Evolutionary conservation across 2,888 invertebrate genomes (phyloP), one percentile per base, ranked within the genome.

Genomic region (Sipha maydis): DNA sequence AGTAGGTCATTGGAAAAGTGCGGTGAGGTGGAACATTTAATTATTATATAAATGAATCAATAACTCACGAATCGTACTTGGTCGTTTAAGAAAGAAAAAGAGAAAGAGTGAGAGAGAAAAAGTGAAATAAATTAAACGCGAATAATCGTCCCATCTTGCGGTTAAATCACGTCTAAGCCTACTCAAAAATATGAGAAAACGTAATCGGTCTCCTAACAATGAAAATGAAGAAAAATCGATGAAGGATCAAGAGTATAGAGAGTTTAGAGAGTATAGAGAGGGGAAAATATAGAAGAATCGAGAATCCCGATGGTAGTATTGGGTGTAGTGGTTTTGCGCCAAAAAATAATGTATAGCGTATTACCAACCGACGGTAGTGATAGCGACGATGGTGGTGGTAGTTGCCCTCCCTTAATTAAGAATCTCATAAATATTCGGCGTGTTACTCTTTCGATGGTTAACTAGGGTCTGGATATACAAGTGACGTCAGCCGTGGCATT

Each of bases 401-500:
- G 69, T n/a, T 8, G 0, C 8, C 11, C 11, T n/a, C 69, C 28
- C 69, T 69, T 11, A 7, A 8, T 21, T 7, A 41, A 31, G 48
- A 7, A 69, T 25, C 82, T 48, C 71, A 71, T 83, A 71, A 48
- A 83, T 83, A 83, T 71, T 71, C 48, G 25, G 48, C 17, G 48
- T 31, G 71, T 48, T 71, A 83, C 83, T 41, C 80, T 67, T 19
- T 80, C 34, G 25, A 71, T 25, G 48, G 54, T 25, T 71, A 54
- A 71, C 25, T 25, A n/a, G 28, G 38, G 38, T 67, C 28, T 67
- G 67, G n/a, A 41, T 38, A n/a, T 38, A 17, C 41, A 11, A 21
- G 28, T 84, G 84, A 84, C 84, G 84, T 84, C 84, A 84, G 61
- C 3, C 56, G 25, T 25, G 56, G 54, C 56, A 31, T 21, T 77